These are phyloP conservation scores for Coleophora deauratella DNA, from an alignment of 2,888 invertebrate species.

Conservation along the genomic window DNA sequence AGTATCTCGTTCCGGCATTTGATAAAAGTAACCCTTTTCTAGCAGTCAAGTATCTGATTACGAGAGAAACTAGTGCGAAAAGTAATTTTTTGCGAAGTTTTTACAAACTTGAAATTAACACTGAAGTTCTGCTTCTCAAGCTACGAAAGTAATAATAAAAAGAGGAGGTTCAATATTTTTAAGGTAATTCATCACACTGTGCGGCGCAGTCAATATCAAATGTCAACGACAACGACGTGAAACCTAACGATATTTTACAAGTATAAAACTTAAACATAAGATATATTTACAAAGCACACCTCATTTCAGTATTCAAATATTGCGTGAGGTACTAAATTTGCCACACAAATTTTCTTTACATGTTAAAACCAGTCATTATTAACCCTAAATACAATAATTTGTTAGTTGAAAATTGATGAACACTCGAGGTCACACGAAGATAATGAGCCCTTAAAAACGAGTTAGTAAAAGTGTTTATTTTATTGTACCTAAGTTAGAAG, in stretches of 20 bases:
- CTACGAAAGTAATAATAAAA: too few species aligned
- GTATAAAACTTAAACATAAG: conserved; percentile 60
- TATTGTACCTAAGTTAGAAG: background rate
- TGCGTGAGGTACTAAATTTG: conserved; percentile 37
- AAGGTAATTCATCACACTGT: too few species aligned
- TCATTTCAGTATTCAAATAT: conserved; percentile 32
- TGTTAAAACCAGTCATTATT: conserved; percentile 36
- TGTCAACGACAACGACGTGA: conserved; percentile 32
- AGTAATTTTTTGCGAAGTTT: too few species aligned
- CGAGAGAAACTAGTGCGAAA: too few species aligned
- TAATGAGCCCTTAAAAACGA: conserved; percentile 2
- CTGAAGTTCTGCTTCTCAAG: too few species aligned
- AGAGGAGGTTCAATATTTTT: too few species aligned
- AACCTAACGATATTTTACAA: conserved; percentile 53
- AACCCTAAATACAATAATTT: conserved; percentile 19
- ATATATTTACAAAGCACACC: conserved; percentile 67
- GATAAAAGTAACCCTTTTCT: too few species aligned
- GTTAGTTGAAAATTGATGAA: conserved; percentile 43
- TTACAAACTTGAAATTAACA: too few species aligned
- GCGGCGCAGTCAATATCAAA: conserved; percentile 21
- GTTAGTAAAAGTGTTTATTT: background rate
- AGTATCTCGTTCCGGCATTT: too few species aligned
- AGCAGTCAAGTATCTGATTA: too few species aligned
- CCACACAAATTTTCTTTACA: conserved; percentile 35
- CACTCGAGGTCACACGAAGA: conserved; percentile 48